Conservation (phyloP, 2,888 invertebrate species). For the Pardosa pseudoannulata region DNA sequence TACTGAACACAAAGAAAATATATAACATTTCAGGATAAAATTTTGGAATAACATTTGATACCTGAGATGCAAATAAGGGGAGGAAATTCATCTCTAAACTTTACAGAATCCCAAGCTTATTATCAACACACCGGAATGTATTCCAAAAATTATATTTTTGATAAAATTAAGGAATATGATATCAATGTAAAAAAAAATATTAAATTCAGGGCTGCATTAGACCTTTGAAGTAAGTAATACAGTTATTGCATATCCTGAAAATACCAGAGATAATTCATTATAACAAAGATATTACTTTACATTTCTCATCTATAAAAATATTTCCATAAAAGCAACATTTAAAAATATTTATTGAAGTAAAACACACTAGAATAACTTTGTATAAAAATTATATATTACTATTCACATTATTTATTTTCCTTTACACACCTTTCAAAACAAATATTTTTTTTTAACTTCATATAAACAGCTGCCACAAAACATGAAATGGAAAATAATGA, state of each 20-base stretch:
- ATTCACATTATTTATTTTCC: conserved; percentile 19
- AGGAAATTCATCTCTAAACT: conserved; percentile 12
- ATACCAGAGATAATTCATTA: conserved; percentile 7
- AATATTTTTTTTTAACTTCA: conserved; percentile 5
- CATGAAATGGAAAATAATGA: conserved; percentile 5
- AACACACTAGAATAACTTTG: conserved; percentile 60
- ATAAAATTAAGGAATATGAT: conserved; percentile 14
- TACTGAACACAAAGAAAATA: neutral
- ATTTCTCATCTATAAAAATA: conserved; percentile 57
- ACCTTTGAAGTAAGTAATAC: neutral
- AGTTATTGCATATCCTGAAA: conserved; percentile 9
- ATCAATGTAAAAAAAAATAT: conserved; percentile 50
- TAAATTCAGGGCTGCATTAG: conserved; percentile 31
- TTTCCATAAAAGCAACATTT: conserved; percentile 64
- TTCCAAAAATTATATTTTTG: conserved; percentile 19
- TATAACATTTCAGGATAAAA: neutral
- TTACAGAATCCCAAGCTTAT: conserved; percentile 28
- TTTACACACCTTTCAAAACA: conserved; percentile 33
- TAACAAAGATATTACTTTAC: conserved; percentile 21
- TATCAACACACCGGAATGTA: conserved; percentile 60
- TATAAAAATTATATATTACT: conserved; percentile 62
- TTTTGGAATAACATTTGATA: conserved; percentile 31
- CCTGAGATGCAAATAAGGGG: conserved; percentile 40
- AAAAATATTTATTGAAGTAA: conserved; percentile 58
- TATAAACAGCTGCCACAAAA: conserved; percentile 45